Evolutionary conservation across 2,113 vertebrate species (phyloP).

Genomic region (Mesembrinibis cayennensis): DNA sequence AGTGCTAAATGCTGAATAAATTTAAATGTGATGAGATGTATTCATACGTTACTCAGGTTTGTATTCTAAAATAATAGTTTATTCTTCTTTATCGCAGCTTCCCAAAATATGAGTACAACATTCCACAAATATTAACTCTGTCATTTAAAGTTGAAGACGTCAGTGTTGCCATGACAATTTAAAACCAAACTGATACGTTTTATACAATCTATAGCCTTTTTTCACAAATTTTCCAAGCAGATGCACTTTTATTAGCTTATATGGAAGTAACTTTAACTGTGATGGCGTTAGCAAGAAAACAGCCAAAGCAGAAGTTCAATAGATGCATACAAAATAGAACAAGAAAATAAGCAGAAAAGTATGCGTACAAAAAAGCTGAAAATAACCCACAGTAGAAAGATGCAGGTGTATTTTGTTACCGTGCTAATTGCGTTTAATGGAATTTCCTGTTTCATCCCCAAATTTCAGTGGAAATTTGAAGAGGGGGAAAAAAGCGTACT

Average conservation of each 20-base stretch:
- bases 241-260: slow-evolving; percentile 64
- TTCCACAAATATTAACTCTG: slow-evolving; percentile 70
- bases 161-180: slow-evolving; percentile 74
- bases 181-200: slow-evolving; percentile 66
- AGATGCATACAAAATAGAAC: not conserved
- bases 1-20: slow-evolving; percentile 1
- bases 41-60: not conserved
- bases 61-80: slow-evolving; percentile 32
- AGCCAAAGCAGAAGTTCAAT: slow-evolving; percentile 14
- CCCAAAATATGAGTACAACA: slow-evolving; percentile 65
- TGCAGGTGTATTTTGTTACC: not conserved
- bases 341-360: not conserved
- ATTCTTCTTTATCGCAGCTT: slow-evolving; percentile 42
- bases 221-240: slow-evolving; percentile 53
- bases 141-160: slow-evolving; percentile 73
- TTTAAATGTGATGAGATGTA: not conserved
- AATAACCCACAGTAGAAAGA: not conserved
- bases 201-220: slow-evolving; percentile 60
- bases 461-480: not conserved
- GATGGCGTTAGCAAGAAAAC: slow-evolving; percentile 5
- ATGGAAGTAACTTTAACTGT: slow-evolving; percentile 16
- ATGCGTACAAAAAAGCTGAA: not conserved
- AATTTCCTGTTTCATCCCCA: not conserved
- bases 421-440: not conserved
- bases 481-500: not conserved